Base-by-base conservation (phyloP, 2,113 vertebrate species). In the Tonatia bakeri region DNA sequence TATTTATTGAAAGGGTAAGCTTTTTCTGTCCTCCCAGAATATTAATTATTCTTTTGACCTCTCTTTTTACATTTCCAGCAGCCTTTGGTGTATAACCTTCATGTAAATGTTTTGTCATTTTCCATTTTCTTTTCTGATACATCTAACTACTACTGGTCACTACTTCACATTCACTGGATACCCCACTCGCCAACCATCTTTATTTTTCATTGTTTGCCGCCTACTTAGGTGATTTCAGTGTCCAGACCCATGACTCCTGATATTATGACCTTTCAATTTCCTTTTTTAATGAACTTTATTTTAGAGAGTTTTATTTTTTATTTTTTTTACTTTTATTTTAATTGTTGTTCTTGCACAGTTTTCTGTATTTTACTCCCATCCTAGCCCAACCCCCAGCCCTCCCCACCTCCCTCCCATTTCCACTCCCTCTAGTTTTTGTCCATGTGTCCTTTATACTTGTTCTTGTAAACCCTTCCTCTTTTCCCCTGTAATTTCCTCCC, bases 1-100 rank as follows among this genome's bases (percentile, higher is more conserved):
- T 76, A 73, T 82, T 83, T 91, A 45, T 95, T 75, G 43, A 52
- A 77, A 94, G 20, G 64, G 19, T 24, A 40, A 82, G 33, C 11
- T 85, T 91, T 14, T 5, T 65, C 19, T 83, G n/a, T 90, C 17
- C 28, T 95, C 26, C 12, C 14, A 76, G 45, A 84, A 43, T 64
- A 70, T 81, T 52, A 86, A 70, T 76, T 61, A 86, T 45, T 94
- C 28, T 70, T 94, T 12, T 31, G 43, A 36, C 11, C 4, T 80
- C 33, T 56, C 38, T 64, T 26, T 84, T 83, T 52, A 59, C 1
- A 19, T 70, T 87, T 75, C 80, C 22, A 80, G 9, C 33, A 45
- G 11, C 1, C 3, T 59, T 70, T 84, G 36, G 7, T 80, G 12
- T 84, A 33, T 69, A 33, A 33, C 61, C 20, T 56, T 95, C 31